phyloP scores from a whole-genome alignment of 2,797 vertebrate species.

The Phoebastria nigripes region DNA sequence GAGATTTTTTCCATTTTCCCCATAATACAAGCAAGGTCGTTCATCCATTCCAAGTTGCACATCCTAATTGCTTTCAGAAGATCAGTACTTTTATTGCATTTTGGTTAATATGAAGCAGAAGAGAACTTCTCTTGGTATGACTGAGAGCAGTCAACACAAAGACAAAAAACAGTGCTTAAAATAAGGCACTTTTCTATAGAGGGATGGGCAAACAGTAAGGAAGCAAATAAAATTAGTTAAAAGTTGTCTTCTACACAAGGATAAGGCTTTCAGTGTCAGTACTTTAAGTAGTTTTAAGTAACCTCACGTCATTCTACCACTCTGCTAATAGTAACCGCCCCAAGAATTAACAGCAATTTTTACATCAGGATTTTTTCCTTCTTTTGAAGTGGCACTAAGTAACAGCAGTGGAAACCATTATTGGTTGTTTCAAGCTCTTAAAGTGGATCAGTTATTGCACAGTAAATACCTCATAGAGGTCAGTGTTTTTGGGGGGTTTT shows the following conservation, averaged over 20 bases:
- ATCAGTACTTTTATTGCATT: constrained; percentile 47
- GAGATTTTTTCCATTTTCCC: constrained; percentile 40
- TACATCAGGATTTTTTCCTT: constrained; percentile 62
- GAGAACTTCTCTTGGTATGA: constrained; percentile 41
- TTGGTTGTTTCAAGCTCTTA: constrained; percentile 82
- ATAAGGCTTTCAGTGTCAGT: constrained; percentile 80
- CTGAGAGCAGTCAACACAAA: constrained; percentile 37
- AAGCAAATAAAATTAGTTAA: constrained; percentile 67
- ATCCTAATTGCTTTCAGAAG: constrained; percentile 55
- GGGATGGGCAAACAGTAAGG: constrained; percentile 33
- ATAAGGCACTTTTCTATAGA: constrained; percentile 66
- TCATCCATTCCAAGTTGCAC: constrained; percentile 56
- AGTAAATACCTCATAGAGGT: constrained; percentile 87
- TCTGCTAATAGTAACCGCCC: constrained; percentile 69
- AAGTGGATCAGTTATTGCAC: constrained; percentile 86
- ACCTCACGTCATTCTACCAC: constrained; percentile 68
- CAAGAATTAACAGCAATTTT: constrained; percentile 70
- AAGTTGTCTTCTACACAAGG: constrained; percentile 63
- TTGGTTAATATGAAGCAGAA: constrained; percentile 60
- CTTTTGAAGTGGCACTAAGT: constrained; percentile 74
- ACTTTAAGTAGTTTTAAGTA: constrained; percentile 79
- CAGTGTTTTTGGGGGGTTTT: constrained; percentile 59
- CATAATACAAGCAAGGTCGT: constrained; percentile 39
- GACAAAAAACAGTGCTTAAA: constrained; percentile 70
- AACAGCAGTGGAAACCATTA: constrained; percentile 77